Evolutionary conservation across 2,888 invertebrate species (phyloP).

Genomic region (Drosophila melanosoma): DNA sequence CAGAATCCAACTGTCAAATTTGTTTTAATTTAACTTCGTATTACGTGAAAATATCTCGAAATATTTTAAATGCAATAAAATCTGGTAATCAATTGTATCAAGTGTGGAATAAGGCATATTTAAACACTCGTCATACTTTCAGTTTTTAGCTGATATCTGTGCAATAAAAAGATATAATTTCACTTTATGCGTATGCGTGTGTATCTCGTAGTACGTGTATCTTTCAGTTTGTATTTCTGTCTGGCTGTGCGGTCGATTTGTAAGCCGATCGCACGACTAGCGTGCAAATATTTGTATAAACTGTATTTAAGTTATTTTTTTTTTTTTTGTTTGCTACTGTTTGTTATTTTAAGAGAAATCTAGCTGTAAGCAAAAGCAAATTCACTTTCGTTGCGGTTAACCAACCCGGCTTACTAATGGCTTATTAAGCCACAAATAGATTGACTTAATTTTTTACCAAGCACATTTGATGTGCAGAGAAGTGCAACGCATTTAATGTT

Average conservation of each 20-base stretch:
- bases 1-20: conserved; percentile 39
- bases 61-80: neutral
- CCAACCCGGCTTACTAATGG: conserved; percentile 76
- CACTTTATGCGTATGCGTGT: conserved; percentile 74
- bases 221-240: conserved; percentile 10
- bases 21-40: conserved; percentile 9
- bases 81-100: conserved; percentile 14
- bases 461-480: conserved; percentile 64
- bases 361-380: conserved; percentile 50
- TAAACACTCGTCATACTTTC: conserved; percentile 56
- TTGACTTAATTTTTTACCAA: conserved; percentile 63
- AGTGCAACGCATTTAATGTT: conserved; percentile 66
- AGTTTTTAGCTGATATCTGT: conserved; percentile 58
- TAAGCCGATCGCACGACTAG: conserved; percentile 62
- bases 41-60: conserved; percentile 30
- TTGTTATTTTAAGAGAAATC: conserved; percentile 64
- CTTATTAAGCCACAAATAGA: conserved; percentile 77
- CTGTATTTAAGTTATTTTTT: conserved; percentile 40
- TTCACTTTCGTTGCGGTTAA: conserved; percentile 79
- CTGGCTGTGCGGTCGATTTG: conserved; percentile 45
- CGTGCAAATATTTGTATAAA: conserved; percentile 75
- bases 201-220: conserved; percentile 28
- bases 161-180: conserved; percentile 67
- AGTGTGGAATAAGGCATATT: conserved; percentile 13
- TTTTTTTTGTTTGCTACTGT: conserved; percentile 14